Base-by-base conservation (phyloP, 2,113 vertebrate genomes). In the Atherinomorus stipes region DNA sequence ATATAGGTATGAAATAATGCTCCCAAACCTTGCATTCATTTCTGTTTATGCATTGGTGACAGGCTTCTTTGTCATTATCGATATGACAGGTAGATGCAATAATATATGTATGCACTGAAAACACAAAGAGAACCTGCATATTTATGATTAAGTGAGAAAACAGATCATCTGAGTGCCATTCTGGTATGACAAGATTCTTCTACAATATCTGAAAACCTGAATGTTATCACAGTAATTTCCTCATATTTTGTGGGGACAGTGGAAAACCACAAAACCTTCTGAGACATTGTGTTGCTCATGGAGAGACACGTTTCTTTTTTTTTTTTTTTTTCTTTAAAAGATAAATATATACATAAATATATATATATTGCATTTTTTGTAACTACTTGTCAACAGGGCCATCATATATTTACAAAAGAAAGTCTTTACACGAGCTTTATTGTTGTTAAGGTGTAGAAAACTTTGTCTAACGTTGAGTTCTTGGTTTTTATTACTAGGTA, bases 381-480 rank as follows among this genome's bases (percentile, higher is more conserved):
- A 81, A 91, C 93, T 92, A 90, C 84, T 91, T 89, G 4, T 90
- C 82, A 92, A 95, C 92, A 94, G 92, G 94, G 93, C 93, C 90
- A 92, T 94, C 92, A 50, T 89, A 89, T 86, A 74, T 93, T 94
- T 94, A 89, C 88, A 93, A 91, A 91, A 88, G 69, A 91, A 88
- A 95, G 94, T 74, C 79, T 95, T 94, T 93, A 95, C 92, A 94
- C 93, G 92, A 95, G 95, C 95, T 96, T 96, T 96, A 95, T 92
- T 94, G 95, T 95, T 94, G 95, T 97, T 96, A 94, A 91, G 92
- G 92, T 96, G 95, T 95, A 94, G 94, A 90, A 89, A 94, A 93
- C 91, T 95, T 96, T 96, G 95, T 97, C 95, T 85, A 85, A 88
- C 93, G 92, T 94, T 93, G 92, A 95, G 93, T 95, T 96, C 61